Conservation (phyloP, 1,140 invertebrate species). For the Periplaneta americana region DNA sequence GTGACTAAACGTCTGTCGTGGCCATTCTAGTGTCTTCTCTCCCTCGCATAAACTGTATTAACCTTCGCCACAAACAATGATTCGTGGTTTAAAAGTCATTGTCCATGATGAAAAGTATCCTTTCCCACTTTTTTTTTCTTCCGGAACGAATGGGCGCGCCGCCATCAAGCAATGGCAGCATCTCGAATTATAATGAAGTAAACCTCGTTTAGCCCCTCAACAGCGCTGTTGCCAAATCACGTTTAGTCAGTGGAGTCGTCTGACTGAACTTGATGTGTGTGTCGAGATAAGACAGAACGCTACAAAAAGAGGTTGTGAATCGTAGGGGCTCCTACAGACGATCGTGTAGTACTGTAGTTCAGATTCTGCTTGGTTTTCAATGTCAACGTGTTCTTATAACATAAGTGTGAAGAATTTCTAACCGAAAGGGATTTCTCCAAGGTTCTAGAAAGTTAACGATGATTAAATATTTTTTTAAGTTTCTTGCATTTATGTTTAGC, state of each 20-base stretch:
- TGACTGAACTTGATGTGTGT: too few relatives aligned
- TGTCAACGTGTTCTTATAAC: too few relatives aligned
- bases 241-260: neutral
- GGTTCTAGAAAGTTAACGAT: too few relatives aligned
- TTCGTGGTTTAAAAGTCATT: neutral
- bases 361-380: too few relatives aligned
- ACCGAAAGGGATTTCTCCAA: too few relatives aligned
- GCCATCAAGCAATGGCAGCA: neutral
- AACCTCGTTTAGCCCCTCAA: conserved; percentile 6
- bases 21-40: neutral
- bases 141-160: neutral
- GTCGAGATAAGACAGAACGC: neutral
- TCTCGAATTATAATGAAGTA: conserved; percentile 2
- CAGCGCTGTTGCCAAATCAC: neutral
- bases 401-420: too few relatives aligned
- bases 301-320: neutral
- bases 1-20: too few relatives aligned
- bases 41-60: neutral
- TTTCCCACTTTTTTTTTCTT: too few relatives aligned
- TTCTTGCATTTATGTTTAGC: too few relatives aligned
- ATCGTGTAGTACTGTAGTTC: too few relatives aligned
- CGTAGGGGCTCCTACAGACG: too few relatives aligned
- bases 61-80: neutral
- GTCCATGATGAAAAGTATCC: neutral
- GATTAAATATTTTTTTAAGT: too few relatives aligned